A percentile compares a stretch with the other conserved stretches of the same genome.
Evolutionary conservation across 2,888 invertebrate species (phyloP).

Genomic region (Limnephilus marmoratus): DNA sequence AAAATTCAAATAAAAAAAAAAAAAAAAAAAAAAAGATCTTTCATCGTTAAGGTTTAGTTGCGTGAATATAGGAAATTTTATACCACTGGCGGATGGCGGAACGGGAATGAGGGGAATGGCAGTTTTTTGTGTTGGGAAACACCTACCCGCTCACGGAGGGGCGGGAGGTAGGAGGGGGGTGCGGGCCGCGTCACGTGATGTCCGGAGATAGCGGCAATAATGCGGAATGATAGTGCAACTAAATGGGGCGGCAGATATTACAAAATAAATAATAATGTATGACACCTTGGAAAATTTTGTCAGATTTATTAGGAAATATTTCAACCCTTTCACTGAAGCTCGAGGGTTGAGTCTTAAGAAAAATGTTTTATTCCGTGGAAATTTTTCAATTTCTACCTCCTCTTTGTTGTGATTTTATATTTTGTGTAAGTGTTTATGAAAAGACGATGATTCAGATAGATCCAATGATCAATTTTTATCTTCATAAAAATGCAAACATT

Average conservation of each 20-base stretch:
- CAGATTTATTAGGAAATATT: neutral
- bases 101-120: neutral
- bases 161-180: neutral
- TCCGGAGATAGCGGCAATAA: slow-evolving; percentile 25
- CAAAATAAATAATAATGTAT: slow-evolving; percentile 6
- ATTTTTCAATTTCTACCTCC: neutral
- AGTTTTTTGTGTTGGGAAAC: slow-evolving; percentile 1
- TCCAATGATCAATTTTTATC: neutral
- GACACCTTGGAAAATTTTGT: neutral
- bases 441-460: neutral
- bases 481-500: neutral
- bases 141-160: neutral
- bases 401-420: neutral
- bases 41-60: neutral
- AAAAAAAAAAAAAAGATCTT: no score
- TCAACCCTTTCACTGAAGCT: neutral
- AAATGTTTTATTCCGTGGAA: neutral
- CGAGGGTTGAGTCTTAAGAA: neutral
- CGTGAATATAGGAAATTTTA: slow-evolving; percentile 35
- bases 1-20: no score
- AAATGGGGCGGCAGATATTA: slow-evolving; percentile 22
- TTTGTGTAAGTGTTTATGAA: neutral
- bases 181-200: slow-evolving; percentile 10
- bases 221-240: slow-evolving; percentile 18
- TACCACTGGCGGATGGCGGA: slow-evolving; percentile 14